A percentile compares a stretch with the other conserved stretches of the same genome.
phyloP scores from a whole-genome alignment of 2,113 vertebrate genomes.

The Puntigrus tetrazona region DNA sequence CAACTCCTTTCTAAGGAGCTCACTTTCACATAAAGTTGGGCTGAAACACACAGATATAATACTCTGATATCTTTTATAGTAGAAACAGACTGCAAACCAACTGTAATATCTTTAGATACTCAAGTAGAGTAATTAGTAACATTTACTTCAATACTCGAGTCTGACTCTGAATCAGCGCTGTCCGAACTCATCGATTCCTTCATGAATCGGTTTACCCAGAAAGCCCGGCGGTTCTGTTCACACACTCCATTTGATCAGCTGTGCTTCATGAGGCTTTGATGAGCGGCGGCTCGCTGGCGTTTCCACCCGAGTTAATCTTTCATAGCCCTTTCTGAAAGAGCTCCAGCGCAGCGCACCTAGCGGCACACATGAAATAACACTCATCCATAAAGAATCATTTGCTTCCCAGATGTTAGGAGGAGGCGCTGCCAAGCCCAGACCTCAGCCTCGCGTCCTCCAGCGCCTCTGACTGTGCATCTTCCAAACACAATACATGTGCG shows the following conservation, averaged over 20 bases:
- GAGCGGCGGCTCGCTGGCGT: conserved; percentile 52
- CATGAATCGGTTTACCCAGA: conserved; percentile 46
- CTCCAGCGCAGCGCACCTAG: conserved; percentile 52
- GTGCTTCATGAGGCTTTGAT: conserved; percentile 55
- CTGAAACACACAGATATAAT: too few relatives aligned
- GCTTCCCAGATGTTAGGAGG: conserved; percentile 62
- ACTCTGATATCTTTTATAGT: too few relatives aligned
- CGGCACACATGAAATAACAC: conserved; percentile 52
- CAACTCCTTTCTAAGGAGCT: too few relatives aligned
- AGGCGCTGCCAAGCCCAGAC: conserved; percentile 35
- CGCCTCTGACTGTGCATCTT: conserved; percentile 38
- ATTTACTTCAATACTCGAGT: too few relatives aligned
- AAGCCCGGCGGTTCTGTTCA: conserved; percentile 55
- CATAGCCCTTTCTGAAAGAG: conserved; percentile 56
- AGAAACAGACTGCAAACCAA: too few relatives aligned
- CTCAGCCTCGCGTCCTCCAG: conserved; percentile 25
- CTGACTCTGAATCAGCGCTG: not conserved
- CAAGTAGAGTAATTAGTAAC: too few relatives aligned
- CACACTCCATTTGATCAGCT: conserved; percentile 63
- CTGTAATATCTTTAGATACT: too few relatives aligned
- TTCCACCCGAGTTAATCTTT: conserved; percentile 62
- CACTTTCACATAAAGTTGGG: too few relatives aligned
- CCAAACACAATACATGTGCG: conserved; percentile 48
- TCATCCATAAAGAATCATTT: conserved; percentile 60
- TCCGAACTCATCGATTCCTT: not conserved